These are phyloP conservation scores for Alligator sinensis DNA, from an alignment of 2,113 vertebrate species.

Conservation along the genomic window DNA sequence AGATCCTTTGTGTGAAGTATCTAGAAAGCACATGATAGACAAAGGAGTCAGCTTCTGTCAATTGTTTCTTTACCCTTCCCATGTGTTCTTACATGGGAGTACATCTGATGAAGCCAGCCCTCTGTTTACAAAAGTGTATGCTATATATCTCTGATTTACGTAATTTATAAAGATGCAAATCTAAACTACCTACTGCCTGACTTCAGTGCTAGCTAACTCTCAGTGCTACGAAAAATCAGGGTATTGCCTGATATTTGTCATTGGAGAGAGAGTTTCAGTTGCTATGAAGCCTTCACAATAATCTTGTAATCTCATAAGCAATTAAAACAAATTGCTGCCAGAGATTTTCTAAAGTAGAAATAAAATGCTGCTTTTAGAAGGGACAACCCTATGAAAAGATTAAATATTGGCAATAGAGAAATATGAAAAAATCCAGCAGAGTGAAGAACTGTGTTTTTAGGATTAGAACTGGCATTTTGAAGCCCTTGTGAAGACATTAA, in stretches of 20 bases:
- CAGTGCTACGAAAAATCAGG: neutral
- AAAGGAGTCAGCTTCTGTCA: neutral
- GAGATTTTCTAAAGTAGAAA: neutral
- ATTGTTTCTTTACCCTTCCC: neutral
- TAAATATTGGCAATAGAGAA: neutral
- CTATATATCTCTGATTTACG: no score
- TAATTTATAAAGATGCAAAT: no score
- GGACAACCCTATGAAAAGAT: neutral
- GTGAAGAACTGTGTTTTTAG: neutral
- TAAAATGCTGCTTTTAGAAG: neutral
- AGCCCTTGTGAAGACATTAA: neutral
- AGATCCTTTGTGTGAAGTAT: neutral
- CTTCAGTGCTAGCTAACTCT: no score
- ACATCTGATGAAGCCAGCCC: no score
- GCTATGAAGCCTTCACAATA: neutral
- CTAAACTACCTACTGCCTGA: no score
- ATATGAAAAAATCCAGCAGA: neutral
- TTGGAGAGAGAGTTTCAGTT: neutral
- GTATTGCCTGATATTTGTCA: neutral
- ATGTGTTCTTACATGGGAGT: neutral
- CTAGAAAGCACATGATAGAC: neutral
- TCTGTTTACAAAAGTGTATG: no score
- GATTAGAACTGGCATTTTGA: neutral
- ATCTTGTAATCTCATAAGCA: neutral
- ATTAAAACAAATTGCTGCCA: neutral